These are phyloP conservation scores for Sula dactylatra DNA, from an alignment of 2,113 vertebrate genomes.

Conservation along the genomic window DNA sequence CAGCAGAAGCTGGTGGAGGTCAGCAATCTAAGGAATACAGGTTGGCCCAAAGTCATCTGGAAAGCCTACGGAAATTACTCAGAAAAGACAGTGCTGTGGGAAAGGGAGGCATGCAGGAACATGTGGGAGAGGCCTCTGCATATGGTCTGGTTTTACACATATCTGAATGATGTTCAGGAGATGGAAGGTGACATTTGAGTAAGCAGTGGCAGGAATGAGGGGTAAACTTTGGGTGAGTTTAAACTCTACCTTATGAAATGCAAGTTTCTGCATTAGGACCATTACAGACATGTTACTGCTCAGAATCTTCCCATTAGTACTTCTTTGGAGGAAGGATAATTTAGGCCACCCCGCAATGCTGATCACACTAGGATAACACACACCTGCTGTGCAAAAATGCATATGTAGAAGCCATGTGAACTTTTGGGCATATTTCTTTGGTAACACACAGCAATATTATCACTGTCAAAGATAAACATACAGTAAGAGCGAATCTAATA, in stretches of 20 bases:
- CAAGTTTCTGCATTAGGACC: neutral
- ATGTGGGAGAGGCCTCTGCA: neutral
- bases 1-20: neutral
- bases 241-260: neutral
- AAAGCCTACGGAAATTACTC: neutral
- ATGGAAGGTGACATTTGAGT: neutral
- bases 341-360: neutral
- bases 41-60: neutral
- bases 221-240: neutral
- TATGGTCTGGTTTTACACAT: neutral
- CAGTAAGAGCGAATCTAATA: neutral
- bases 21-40: neutral
- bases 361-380: neutral
- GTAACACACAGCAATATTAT: neutral
- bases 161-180: neutral
- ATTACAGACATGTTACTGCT: neutral
- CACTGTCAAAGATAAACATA: neutral
- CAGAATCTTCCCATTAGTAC: neutral
- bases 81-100: neutral
- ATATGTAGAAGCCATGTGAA: neutral
- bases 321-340: neutral
- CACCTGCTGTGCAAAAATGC: neutral
- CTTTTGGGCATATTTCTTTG: neutral
- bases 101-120: neutral
- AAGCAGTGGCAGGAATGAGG: neutral